phyloP scores from a whole-genome alignment of 92 coral and sea anemone species.

The Bergia puertoricense region DNA sequence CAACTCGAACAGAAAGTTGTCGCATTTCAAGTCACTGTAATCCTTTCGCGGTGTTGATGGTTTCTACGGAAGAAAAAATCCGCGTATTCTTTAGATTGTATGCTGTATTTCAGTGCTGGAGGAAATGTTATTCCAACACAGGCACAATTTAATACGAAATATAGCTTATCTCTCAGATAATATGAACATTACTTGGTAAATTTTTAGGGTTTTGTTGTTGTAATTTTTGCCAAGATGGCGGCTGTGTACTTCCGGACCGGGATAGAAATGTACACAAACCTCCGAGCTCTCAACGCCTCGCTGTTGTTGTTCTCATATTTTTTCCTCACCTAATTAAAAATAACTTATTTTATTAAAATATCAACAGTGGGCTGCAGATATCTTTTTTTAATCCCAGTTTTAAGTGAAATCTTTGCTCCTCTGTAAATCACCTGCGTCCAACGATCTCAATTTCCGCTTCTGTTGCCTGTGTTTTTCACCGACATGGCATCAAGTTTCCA shows the following conservation, averaged over 20 bases:
- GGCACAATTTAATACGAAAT: neutral
- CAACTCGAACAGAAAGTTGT: neutral
- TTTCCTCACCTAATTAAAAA: conserved; percentile 6
- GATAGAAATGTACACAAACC: conserved; percentile 39
- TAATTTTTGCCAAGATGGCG: conserved; percentile 60
- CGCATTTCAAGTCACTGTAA: neutral
- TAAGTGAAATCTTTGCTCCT: neutral
- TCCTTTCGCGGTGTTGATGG: neutral
- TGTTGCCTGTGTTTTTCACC: neutral
- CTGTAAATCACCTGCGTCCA: conserved; percentile 28
- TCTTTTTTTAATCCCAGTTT: neutral
- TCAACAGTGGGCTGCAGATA: neutral
- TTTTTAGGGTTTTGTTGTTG: neutral
- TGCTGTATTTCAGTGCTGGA: neutral
- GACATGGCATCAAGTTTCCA: conserved; percentile 22
- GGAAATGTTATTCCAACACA: neutral
- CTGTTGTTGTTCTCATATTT: conserved; percentile 7
- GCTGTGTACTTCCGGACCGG: conserved; percentile 67
- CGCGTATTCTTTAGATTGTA: neutral
- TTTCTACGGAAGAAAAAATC: neutral
- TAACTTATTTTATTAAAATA: neutral
- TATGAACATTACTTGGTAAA: neutral
- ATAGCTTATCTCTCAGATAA: neutral
- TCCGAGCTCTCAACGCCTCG: neutral
- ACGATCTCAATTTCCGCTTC: conserved; percentile 41